A percentile compares a stretch with the other conserved stretches of the same genome.
Evolutionary conservation across 2,888 invertebrate species (phyloP).

Genomic region (Drosophila prostipennis): DNA sequence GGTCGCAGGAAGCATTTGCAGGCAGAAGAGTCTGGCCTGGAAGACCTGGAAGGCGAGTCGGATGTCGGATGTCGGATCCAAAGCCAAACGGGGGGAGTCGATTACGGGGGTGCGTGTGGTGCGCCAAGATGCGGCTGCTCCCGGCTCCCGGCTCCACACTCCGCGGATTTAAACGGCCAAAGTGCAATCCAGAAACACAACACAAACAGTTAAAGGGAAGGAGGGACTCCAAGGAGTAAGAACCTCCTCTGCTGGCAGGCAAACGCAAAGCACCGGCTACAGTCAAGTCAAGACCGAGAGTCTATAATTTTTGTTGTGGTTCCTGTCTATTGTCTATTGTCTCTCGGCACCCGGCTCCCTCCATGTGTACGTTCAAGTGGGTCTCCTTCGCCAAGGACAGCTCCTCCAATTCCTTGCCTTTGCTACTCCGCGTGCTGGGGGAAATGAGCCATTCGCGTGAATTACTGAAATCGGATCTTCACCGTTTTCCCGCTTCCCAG

Average conservation of each 20-base stretch:
- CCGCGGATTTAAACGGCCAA: conserved; percentile 68
- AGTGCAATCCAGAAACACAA: conserved; percentile 58
- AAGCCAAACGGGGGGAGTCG: conserved; percentile 29
- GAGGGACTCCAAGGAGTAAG: conserved; percentile 4
- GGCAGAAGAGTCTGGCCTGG: conserved; percentile 10
- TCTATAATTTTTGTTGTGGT: conserved; percentile 79
- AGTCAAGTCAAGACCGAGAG: conserved; percentile 17
- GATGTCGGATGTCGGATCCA: conserved; percentile 6
- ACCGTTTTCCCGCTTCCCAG: not conserved
- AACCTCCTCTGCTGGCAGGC: conserved; percentile 20
- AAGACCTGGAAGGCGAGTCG: not conserved
- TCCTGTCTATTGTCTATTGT: conserved; percentile 79
- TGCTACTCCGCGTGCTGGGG: conserved; percentile 26
- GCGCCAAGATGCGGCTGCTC: conserved; percentile 70
- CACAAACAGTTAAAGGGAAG: conserved; percentile 10
- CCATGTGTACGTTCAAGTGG: not conserved
- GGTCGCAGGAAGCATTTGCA: conserved; percentile 64
- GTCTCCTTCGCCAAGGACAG: conserved; percentile 35
- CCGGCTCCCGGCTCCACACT: conserved; percentile 18
- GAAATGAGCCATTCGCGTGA: conserved; percentile 55
- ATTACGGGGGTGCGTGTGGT: conserved; percentile 64
- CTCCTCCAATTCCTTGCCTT: not conserved
- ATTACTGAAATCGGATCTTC: conserved; percentile 51
- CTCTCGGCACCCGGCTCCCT: conserved; percentile 49
- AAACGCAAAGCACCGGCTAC: conserved; percentile 21